phyloP scores from a whole-genome alignment of 2,113 vertebrate genomes.

The Siniperca knerii region DNA sequence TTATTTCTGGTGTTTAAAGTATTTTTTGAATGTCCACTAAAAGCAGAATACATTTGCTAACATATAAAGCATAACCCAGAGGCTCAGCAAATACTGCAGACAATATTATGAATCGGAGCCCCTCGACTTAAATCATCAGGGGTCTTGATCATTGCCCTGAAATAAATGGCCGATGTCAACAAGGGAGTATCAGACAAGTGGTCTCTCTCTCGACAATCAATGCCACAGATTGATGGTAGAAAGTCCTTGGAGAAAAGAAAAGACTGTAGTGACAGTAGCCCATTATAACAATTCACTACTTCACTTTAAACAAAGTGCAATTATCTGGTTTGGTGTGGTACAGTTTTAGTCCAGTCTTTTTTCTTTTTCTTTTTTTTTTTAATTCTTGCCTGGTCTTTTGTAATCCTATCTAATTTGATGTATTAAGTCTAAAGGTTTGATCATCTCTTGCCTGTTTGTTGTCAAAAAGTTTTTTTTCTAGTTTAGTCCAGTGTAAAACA shows the following conservation, averaged over 20 bases:
- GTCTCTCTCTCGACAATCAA: slow-evolving; percentile 33
- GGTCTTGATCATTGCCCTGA: slow-evolving; percentile 34
- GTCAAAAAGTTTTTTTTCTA: not conserved
- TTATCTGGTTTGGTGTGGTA: not conserved
- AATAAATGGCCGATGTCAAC: slow-evolving; percentile 36
- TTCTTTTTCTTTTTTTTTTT: not conserved
- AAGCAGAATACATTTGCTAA: not conserved
- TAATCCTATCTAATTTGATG: not conserved
- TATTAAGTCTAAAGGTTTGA: not conserved
- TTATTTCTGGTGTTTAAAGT: not conserved
- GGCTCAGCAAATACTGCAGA: not conserved
- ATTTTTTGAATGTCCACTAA: not conserved
- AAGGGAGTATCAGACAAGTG: slow-evolving; percentile 14
- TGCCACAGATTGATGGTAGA: slow-evolving; percentile 31
- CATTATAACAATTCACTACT: slow-evolving; percentile 25
- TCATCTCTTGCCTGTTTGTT: not conserved
- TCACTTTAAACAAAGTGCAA: slow-evolving; percentile 3
- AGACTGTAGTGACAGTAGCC: slow-evolving; percentile 14
- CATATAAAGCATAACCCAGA: not conserved
- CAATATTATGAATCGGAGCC: slow-evolving; percentile 3
- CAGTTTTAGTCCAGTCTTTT: not conserved
- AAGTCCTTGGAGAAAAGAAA: slow-evolving; percentile 35
- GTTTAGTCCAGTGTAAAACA: not conserved
- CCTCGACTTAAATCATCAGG: not conserved
- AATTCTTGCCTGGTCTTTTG: not conserved